Evolutionary conservation across 2,797 vertebrate species (phyloP), one percentile per base, ranked within the genome.

Genomic region (Syncerus caffer): DNA sequence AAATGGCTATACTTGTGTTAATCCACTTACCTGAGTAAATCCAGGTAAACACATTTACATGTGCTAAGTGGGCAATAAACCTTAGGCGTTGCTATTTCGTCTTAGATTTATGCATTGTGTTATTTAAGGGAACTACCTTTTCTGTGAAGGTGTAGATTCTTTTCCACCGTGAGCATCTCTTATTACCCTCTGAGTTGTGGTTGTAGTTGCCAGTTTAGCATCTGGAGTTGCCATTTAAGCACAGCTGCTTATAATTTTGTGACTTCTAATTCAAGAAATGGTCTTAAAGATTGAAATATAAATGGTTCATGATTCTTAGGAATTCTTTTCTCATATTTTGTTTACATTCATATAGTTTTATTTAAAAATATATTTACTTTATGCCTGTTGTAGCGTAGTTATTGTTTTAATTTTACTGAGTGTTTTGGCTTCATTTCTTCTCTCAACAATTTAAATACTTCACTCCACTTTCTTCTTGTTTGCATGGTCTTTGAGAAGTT

Each of bases 241-340:
- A 47, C 87, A 92, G 16, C 10, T 90, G 50, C 31, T 80, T 34
- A 67, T 17, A 67, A 95, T 93, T 94, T 88, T 9, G 47, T 95
- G 89, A 95, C 85, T 85, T 98, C 87, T 45, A 51, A n/a, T 71
- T 89, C 95, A 79, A 96, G 80, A 85, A 84, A 45, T 4, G 27
- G 3, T 47, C 87, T 86, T 93, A 25, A 89, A 89, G 90, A 50
- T 82, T 88, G 27, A 29, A 38, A 83, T 60, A 93, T 76, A 21
- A 50, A 85, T 58, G 38, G 12, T 42, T 47, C 71, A 47, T 64
- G 23, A 17, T 42, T 83, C 23, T 62, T 45, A 74, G 21, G 21
- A 38, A 34, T 45, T 62, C 47, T 60, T 92, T 45, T 76, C 45
- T 93, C n/a, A 21, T 83, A 9, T 94, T 80, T 89, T 94, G 19